These are phyloP conservation scores for Falco berigora DNA, from an alignment of 2,797 vertebrate genomes.

Conservation along the genomic window DNA sequence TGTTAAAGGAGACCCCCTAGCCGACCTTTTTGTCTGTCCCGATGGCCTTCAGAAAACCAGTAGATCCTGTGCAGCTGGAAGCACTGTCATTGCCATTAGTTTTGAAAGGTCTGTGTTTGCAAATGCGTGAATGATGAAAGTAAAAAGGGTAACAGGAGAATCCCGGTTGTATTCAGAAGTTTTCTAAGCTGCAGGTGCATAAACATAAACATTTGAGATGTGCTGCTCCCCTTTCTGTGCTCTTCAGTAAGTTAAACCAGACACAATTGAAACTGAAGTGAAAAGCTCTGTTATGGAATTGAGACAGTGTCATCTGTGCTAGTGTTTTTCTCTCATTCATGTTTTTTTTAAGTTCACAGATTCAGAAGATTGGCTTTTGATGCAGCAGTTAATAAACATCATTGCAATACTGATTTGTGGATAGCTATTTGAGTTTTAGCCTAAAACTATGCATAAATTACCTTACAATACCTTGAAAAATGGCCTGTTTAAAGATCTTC, in stretches of 20 bases:
- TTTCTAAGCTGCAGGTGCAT: slow-evolving; percentile 25
- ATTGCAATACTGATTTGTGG: not conserved
- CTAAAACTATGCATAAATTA: not conserved
- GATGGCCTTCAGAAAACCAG: not conserved
- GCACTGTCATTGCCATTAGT: not conserved
- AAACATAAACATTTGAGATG: slow-evolving; percentile 5
- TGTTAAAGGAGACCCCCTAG: not conserved
- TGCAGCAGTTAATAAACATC: not conserved
- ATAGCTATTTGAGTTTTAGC: not conserved
- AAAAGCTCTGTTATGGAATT: not conserved
- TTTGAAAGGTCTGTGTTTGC: slow-evolving; percentile 29
- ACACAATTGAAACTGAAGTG: not conserved
- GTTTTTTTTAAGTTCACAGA: not conserved
- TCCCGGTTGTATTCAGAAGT: not conserved
- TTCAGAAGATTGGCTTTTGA: not conserved
- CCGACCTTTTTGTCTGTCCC: not conserved
- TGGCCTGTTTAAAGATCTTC: not conserved
- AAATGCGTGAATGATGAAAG: not conserved
- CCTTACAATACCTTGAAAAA: slow-evolving; percentile 22
- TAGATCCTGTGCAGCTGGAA: slow-evolving; percentile 36
- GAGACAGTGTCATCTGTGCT: not conserved
- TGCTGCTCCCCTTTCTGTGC: not conserved
- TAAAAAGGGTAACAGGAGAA: slow-evolving; percentile 1
- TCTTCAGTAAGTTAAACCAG: not conserved
- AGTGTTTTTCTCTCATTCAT: not conserved